Base-by-base conservation (phyloP, 2,113 vertebrate species). In the Casuarius casuarius region DNA sequence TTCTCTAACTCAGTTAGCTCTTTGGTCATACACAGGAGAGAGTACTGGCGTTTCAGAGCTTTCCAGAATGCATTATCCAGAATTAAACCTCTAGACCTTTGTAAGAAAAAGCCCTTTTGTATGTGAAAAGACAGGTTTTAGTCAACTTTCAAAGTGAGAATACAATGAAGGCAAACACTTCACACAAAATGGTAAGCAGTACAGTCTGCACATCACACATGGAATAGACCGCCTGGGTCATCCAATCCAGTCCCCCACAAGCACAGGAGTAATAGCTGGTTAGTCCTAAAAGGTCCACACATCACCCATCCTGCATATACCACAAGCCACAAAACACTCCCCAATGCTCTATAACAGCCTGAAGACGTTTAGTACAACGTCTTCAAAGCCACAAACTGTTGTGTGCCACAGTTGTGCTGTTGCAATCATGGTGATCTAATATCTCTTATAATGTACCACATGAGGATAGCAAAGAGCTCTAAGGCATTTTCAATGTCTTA, bases 271-370 rank as follows among this genome's bases (percentile, higher is more conserved):
- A 86, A 92, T 76, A 84, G 23, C 48, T 66, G 75, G 66, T 89
- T 89, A 89, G 58, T 82, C 62, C 66, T 81, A 61, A 73, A 78
- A 91, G 70, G 38, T 72, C 70, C 78, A 67, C 58, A 87, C 58
- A 89, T 91, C 89, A 48, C 25, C n/a, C 52, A 51, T 87, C 84
- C n/a, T 79, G 81, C 52, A 16, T 44, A 17, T 52, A 62, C 89
- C 89, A 82, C 94, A 94, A 70, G 66, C 95, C 89, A 95, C 89
- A 94, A 91, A 96, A 92, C 25, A 67, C 81, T 94, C 74, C 87
- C 84, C 52, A 33, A 1, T 76, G 84, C 74, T 91, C 71, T 79
- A 3, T 35, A 85, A 49, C 44, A 72, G 31, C 67, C 48, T 80
- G 44, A 62, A 79, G 49, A 65, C 52, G 40, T 29, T 51, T 13